Evolutionary conservation across 2,797 vertebrate genomes (phyloP).

Genomic region (Microtus agrestis): DNA sequence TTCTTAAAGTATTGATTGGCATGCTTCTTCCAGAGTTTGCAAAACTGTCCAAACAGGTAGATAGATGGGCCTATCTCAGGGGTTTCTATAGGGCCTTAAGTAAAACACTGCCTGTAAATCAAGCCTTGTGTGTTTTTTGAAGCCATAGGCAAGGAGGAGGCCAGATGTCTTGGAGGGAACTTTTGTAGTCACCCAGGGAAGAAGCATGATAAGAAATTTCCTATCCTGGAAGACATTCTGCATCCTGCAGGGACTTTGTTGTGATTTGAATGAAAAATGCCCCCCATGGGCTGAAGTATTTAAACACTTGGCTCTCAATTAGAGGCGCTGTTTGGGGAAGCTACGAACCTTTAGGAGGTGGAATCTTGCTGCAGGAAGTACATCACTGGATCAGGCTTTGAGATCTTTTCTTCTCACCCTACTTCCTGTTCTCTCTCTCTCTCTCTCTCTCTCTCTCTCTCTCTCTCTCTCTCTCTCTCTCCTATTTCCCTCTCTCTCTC

Average conservation of each 20-base stretch:
- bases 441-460: too few species aligned
- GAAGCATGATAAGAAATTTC: neutral
- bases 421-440: neutral
- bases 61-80: neutral
- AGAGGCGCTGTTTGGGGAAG: neutral
- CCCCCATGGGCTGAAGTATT: neutral
- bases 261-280: neutral
- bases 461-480: rapidly evolving
- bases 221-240: neutral
- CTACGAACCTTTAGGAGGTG: neutral
- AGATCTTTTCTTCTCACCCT: too few species aligned
- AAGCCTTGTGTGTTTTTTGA: neutral
- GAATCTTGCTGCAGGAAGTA: neutral
- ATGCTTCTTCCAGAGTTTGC: neutral
- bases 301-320: neutral
- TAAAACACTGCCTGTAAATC: neutral
- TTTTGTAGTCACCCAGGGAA: neutral
- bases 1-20: neutral
- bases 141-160: neutral
- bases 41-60: neutral
- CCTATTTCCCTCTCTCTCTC: too few species aligned
- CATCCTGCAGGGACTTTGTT: neutral
- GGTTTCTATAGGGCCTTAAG: neutral
- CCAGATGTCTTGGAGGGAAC: neutral
- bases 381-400: neutral